Conservation (phyloP, 2,113 vertebrate species). For the Calcarius ornatus region DNA sequence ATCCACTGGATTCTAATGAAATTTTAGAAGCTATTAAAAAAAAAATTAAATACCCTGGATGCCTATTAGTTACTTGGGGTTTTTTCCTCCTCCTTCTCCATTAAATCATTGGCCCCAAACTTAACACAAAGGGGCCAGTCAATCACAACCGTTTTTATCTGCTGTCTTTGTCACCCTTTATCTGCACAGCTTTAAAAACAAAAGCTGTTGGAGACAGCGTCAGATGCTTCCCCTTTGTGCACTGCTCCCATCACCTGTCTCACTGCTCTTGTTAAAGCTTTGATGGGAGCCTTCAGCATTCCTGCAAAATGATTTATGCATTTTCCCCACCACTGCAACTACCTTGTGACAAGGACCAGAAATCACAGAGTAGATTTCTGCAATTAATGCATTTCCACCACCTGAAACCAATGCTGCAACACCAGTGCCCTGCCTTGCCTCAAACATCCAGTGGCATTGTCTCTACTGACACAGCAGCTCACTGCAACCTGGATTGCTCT, state of each 20-base stretch:
- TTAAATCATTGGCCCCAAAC: constrained; percentile 1
- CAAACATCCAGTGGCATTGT: not conserved
- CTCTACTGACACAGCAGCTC: not conserved
- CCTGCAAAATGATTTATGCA: constrained; percentile 42
- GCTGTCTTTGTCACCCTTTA: constrained; percentile 13
- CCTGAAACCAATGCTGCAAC: not conserved
- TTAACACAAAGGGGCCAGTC: constrained; percentile 44
- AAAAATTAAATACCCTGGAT: not conserved
- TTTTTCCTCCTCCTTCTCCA: constrained; percentile 4
- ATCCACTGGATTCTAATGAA: constrained; percentile 3
- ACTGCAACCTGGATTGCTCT: not conserved
- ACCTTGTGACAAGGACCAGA: constrained; percentile 37
- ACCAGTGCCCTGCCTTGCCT: not conserved
- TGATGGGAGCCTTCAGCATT: constrained; percentile 22
- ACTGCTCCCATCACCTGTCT: constrained; percentile 45
- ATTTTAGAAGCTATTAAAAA: not conserved
- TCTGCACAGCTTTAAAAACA: constrained; percentile 24
- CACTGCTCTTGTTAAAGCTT: constrained; percentile 16
- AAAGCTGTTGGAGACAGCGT: not conserved
- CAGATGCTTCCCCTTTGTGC: constrained; percentile 50
- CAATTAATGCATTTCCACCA: not conserved
- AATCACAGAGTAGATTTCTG: not conserved
- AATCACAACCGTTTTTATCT: constrained; percentile 45
- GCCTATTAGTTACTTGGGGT: not conserved
- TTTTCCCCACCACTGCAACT: constrained; percentile 55